phyloP scores from a whole-genome alignment of 37 sponge, comb jelly and placozoan genomes.

The Mnemiopsis leidyi region DNA sequence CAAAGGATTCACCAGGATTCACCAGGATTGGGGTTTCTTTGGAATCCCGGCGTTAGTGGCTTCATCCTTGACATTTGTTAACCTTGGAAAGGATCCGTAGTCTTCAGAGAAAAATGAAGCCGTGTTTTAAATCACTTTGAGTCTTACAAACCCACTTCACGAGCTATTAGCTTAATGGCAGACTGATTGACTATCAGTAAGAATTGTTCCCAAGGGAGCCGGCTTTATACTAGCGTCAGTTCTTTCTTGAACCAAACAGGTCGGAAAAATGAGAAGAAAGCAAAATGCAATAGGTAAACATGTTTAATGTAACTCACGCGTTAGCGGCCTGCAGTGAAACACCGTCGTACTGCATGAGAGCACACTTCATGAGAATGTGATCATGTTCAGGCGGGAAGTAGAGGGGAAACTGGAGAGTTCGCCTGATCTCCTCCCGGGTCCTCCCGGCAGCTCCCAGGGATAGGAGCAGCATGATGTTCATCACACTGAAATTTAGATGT shows the following conservation, averaged over 20 bases:
- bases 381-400: constrained; percentile 19
- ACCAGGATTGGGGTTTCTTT: background rate
- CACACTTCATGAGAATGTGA: constrained; percentile 32
- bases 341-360: constrained; percentile 27
- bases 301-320: constrained; percentile 65
- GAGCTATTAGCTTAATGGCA: background rate
- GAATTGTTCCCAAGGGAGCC: background rate
- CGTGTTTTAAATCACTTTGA: background rate
- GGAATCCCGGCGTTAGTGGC: background rate
- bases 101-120: background rate
- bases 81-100: background rate
- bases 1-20: background rate
- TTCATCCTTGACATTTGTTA: background rate
- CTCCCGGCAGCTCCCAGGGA: background rate
- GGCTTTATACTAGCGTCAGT: no score
- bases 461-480: constrained; percentile 34
- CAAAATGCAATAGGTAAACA: no score
- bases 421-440: constrained; percentile 10
- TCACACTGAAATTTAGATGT: background rate
- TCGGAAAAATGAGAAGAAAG: no score
- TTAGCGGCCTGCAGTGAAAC: background rate
- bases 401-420: constrained; percentile 39
- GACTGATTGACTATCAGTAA: background rate
- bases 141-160: background rate
- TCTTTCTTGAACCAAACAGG: no score